phyloP scores from a whole-genome alignment of 2,888 invertebrate species.

The Dynastes grantii region DNA sequence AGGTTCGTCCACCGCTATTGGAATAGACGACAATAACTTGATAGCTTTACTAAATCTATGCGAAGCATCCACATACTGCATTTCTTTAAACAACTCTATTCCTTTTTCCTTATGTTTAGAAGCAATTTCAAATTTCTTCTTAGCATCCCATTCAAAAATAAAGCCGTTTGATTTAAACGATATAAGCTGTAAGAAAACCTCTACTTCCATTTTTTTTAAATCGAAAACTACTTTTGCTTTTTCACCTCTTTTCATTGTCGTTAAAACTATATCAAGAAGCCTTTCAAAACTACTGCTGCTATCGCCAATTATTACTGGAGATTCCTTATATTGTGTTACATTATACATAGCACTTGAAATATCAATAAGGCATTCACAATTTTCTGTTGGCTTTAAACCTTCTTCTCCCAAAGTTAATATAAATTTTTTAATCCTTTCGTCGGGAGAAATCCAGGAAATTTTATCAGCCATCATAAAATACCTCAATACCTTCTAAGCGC shows the following conservation, averaged over 20 bases:
- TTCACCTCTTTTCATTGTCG: conserved; percentile 71
- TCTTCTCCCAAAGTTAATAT: conserved; percentile 61
- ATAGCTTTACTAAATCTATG: conserved; percentile 82
- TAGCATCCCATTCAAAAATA: conserved; percentile 69
- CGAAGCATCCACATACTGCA: conserved; percentile 80
- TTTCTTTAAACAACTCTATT: conserved; percentile 77
- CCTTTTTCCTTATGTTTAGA: conserved; percentile 71
- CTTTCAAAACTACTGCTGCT: conserved; percentile 70
- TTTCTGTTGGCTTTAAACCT: conserved; percentile 67
- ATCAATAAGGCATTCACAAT: conserved; percentile 64
- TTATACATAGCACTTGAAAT: conserved; percentile 57
- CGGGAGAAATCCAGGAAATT: conserved; percentile 63
- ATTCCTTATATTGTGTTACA: conserved; percentile 58
- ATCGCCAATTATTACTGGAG: conserved; percentile 67
- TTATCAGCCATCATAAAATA: conserved; percentile 38
- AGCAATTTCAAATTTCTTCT: conserved; percentile 69
- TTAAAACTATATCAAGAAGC: conserved; percentile 70
- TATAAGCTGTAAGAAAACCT: conserved; percentile 67
- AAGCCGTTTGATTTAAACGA: conserved; percentile 68
- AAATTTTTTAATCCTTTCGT: conserved; percentile 65
- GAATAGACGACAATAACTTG: conserved; percentile 81
- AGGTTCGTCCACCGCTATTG: conserved; percentile 69
- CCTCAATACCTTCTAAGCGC: conserved; percentile 8
- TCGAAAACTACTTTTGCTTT: conserved; percentile 69
- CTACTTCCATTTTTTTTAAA: conserved; percentile 62